Conservation (phyloP, 2,888 invertebrate species). For the Aphidius colemani region DNA sequence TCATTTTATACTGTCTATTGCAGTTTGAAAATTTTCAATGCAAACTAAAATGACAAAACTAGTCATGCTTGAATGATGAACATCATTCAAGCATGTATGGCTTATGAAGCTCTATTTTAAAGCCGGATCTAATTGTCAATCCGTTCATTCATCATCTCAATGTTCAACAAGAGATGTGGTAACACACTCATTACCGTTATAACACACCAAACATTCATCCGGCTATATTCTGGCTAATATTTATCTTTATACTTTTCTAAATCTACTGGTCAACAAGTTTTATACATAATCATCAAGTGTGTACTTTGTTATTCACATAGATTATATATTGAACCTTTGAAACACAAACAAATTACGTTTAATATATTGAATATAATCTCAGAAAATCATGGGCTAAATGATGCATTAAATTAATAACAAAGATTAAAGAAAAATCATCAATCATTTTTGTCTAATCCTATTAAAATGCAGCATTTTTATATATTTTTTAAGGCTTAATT, state of each 20-base stretch:
- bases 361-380: too few relatives aligned
- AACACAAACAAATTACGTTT: too few relatives aligned
- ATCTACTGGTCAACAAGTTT: not conserved
- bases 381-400: too few relatives aligned
- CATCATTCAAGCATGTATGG: conserved; percentile 25
- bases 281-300: too few relatives aligned
- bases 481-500: too few relatives aligned
- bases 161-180: conserved; percentile 31
- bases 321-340: too few relatives aligned
- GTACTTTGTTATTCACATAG: too few relatives aligned
- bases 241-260: not conserved
- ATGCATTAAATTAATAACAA: too few relatives aligned
- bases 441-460: too few relatives aligned
- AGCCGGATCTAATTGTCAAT: conserved; percentile 42
- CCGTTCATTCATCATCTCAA: conserved; percentile 46
- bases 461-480: too few relatives aligned
- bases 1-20: not conserved
- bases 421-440: too few relatives aligned
- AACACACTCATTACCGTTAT: conserved; percentile 31
- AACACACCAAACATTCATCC: conserved; percentile 11
- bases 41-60: not conserved
- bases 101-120: conserved; percentile 51
- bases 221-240: conserved; percentile 12
- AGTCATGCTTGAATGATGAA: conserved; percentile 34
- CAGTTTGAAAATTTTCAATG: too few relatives aligned